Base-by-base conservation (phyloP, 2,888 invertebrate genomes). In the Temnothorax unifasciatus region DNA sequence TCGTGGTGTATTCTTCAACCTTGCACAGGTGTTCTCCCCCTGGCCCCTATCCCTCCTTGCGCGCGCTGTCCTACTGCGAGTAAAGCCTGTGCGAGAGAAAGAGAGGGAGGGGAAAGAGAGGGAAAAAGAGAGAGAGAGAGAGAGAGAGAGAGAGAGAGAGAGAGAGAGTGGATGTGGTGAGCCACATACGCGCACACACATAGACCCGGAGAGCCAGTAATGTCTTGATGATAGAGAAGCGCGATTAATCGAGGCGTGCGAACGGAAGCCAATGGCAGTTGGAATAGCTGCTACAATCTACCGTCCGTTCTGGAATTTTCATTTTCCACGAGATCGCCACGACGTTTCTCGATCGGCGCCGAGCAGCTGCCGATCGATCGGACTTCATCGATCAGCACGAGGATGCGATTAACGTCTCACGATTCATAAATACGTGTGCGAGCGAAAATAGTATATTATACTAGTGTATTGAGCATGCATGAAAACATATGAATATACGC, bases 161-260 rank as follows among this genome's bases (percentile, higher is more conserved):
- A 11, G 47, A 21, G n/a, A 29, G 29, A 34, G 21, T 21, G 54
- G 38, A 69, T 41, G 18, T 9, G 57, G 34, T 47, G 34, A 63
- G 21, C 63, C 29, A 44, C 71, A 47, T 6, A 25, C n/a, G 18
- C 57, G 57, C n/a, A 44, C 21, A 21, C 21, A 47, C 21, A 34
- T 3, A 15, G 34, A 76, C 1, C 13, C 41, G 25, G 3, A 21
- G 59, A 38, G 59, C 38, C 34, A 34, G 79, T 73, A 81, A 81
- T 81, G 79, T 81, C 79, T 81, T 81, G 79, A 81, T 81, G 79
- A 81, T 73, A 81, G 73, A 81, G 79, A 81, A 81, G 74, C 73
- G 73, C 50, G 79, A 81, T 81, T 81, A 81, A 81, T 81, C 79
- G 79, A 81, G 47, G 73, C 73, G 79, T 81, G 79, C 59, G 79